phyloP scores from a whole-genome alignment of 92 coral and sea anemone species.

The Actinostola sp. region DNA sequence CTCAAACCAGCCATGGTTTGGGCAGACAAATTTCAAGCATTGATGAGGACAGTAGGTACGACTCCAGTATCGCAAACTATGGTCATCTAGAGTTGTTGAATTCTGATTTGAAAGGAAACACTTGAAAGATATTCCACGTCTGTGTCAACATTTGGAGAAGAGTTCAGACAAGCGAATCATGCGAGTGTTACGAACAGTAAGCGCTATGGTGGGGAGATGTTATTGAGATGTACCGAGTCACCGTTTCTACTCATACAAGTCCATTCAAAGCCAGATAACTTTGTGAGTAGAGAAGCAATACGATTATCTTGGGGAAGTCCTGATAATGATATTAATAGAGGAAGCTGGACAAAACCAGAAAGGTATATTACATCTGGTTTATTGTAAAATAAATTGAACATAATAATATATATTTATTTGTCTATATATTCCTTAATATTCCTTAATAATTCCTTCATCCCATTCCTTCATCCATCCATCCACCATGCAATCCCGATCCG shows the following conservation, averaged over 20 bases:
- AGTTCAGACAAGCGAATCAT: conserved; percentile 28
- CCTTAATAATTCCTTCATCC: not conserved
- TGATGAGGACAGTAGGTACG: conserved; percentile 37
- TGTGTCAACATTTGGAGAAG: conserved; percentile 49
- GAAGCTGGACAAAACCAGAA: conserved; percentile 73
- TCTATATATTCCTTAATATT: not conserved
- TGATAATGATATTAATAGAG: conserved; percentile 84
- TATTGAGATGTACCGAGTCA: conserved; percentile 35
- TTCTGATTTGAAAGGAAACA: conserved; percentile 76
- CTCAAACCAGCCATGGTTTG: conserved; percentile 38
- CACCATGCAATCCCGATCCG: too few species aligned
- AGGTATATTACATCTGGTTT: conserved; percentile 40
- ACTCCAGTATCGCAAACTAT: conserved; percentile 27
- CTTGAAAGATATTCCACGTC: conserved; percentile 74
- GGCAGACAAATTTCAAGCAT: conserved; percentile 85
- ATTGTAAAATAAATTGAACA: not conserved
- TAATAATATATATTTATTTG: not conserved
- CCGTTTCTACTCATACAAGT: conserved; percentile 78
- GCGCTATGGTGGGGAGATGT: not conserved
- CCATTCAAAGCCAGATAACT: conserved; percentile 73
- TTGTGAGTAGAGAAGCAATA: conserved; percentile 77
- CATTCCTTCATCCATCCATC: not conserved
- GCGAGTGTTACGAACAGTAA: not conserved
- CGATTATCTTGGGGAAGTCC: conserved; percentile 86
- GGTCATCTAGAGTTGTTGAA: conserved; percentile 76